Evolutionary conservation across 1,140 invertebrate genomes (phyloP).

Genomic region (Meloidogyne exigua): DNA sequence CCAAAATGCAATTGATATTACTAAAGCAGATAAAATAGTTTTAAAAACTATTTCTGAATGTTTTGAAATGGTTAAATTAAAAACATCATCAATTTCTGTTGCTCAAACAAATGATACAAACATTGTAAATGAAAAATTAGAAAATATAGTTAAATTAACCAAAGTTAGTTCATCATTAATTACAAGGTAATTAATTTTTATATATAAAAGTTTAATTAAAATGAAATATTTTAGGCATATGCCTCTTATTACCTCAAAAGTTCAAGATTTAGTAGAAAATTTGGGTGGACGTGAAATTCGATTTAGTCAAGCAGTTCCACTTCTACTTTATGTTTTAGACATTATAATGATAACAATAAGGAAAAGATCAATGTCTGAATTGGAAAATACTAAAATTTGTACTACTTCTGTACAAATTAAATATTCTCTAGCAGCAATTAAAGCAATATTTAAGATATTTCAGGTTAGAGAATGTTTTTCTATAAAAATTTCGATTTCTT

Average conservation of each 20-base stretch:
- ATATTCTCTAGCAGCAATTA: neutral
- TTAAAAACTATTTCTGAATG: neutral
- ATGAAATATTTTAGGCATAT: neutral
- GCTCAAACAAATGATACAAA: neutral
- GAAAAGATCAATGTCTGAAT: neutral
- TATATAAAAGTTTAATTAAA: neutral
- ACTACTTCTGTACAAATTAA: neutral
- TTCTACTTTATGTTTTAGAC: neutral
- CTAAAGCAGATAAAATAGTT: neutral
- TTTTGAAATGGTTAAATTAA: neutral
- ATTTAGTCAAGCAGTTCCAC: neutral
- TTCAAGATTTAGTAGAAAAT: neutral
- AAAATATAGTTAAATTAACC: neutral
- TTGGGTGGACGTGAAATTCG: slow-evolving; percentile 1
- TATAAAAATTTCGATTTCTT: neutral
- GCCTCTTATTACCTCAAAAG: neutral
- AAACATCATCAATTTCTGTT: neutral
- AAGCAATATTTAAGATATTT: neutral
- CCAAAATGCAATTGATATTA: neutral
- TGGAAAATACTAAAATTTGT: neutral
- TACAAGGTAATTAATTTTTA: neutral
- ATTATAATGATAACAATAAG: neutral
- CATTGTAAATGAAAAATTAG: neutral
- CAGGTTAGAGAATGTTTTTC: neutral
- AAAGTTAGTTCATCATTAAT: neutral